Conservation (phyloP, 2,888 invertebrate species). For the Hetaerina titia region DNA sequence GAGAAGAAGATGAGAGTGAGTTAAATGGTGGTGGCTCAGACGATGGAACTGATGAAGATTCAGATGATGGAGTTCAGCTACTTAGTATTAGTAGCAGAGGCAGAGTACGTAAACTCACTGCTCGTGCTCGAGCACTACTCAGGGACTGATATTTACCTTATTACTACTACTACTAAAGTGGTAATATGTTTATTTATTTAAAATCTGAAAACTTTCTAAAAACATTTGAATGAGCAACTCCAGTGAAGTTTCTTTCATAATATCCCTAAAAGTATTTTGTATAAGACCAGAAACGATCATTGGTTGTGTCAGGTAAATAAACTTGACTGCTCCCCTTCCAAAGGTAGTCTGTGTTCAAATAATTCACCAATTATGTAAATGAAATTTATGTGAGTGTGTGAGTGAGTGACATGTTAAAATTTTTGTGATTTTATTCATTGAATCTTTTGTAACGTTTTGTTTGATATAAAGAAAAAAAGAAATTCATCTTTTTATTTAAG, state of each 20-base stretch:
- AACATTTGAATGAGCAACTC: conserved; percentile 36
- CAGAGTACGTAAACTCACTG: conserved; percentile 89
- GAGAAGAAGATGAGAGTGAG: conserved; percentile 74
- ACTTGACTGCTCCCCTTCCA: conserved; percentile 62
- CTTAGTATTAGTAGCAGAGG: conserved; percentile 89
- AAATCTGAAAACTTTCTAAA: conserved; percentile 32
- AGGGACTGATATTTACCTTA: conserved; percentile 75
- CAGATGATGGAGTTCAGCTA: conserved; percentile 70
- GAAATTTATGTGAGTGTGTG: conserved; percentile 33
- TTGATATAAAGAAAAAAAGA: conserved; percentile 63
- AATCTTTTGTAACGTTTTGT: conserved; percentile 65
- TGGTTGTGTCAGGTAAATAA: conserved; percentile 39
- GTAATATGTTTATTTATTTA: conserved; percentile 63
- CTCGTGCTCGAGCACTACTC: conserved; percentile 85
- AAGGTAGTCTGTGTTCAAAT: conserved; percentile 67
- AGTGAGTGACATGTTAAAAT: conserved; percentile 53
- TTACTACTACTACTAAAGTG: conserved; percentile 59
- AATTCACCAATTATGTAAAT: conserved; percentile 52
- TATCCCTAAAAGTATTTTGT: conserved; percentile 23
- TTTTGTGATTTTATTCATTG: conserved; percentile 59
- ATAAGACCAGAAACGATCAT: conserved; percentile 49
- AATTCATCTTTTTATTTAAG: neutral
- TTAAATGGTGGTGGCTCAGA: conserved; percentile 71
- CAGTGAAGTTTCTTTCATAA: conserved; percentile 49
- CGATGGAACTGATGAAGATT: conserved; percentile 71